Evolutionary conservation across 2,888 invertebrate genomes (phyloP).

Genomic region (Gymnosoma rotundatum): DNA sequence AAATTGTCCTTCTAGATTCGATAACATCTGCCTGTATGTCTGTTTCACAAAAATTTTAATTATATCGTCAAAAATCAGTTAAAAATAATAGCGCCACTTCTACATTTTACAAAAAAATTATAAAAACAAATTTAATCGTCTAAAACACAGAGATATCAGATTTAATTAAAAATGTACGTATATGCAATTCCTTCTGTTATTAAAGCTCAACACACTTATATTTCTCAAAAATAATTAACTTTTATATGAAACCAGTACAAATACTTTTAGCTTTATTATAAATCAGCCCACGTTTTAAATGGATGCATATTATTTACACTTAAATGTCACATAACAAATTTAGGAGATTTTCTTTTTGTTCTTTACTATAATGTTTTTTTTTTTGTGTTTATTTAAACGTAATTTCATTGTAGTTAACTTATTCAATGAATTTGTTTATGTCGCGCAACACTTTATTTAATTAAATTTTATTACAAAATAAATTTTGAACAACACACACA

Average conservation of each 20-base stretch:
- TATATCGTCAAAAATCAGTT: no score
- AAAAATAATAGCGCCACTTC: no score
- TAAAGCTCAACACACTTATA: no score
- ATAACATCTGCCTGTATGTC: no score
- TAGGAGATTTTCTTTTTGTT: slow-evolving; percentile 20
- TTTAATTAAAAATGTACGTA: no score
- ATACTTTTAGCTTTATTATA: not conserved
- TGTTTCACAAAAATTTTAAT: no score
- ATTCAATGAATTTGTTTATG: slow-evolving; percentile 65
- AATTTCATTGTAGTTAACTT: slow-evolving; percentile 53
- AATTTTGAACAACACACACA: slow-evolving; percentile 37
- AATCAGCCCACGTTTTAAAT: not conserved
- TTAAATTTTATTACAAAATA: slow-evolving; percentile 64
- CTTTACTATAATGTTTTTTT: not conserved
- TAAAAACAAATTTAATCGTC: no score
- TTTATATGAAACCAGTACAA: not conserved
- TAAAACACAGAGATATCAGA: no score
- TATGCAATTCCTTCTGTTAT: no score
- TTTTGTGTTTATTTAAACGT: slow-evolving; percentile 27
- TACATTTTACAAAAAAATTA: no score
- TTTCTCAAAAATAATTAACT: no score
- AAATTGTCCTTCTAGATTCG: no score
- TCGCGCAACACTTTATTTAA: slow-evolving; percentile 66
- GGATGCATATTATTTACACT: not conserved
- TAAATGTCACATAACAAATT: not conserved